Percentiles rank a stretch among this genome's conserved stretches.
Conservation (phyloP, 2,888 invertebrate species). For the Nemotelus pantherinus region DNA sequence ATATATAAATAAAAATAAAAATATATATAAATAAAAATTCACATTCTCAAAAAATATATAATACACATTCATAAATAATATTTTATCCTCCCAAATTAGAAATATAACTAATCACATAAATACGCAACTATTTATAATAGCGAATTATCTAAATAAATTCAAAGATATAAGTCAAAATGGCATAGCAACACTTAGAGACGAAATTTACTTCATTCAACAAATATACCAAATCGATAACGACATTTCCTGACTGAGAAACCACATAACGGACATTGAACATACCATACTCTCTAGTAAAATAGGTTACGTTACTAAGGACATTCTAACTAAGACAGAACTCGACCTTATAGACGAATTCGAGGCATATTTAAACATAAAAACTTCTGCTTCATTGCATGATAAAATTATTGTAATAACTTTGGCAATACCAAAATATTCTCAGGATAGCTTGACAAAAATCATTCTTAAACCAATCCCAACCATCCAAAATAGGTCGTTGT, state of each 20-base stretch:
- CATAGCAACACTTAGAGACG: neutral
- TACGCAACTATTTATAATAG: constrained; percentile 1
- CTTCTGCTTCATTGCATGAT: neutral
- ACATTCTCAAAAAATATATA: neutral
- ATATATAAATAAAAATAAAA: neutral
- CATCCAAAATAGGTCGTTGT: neutral
- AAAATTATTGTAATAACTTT: neutral
- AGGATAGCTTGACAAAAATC: constrained; percentile 6
- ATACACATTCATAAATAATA: constrained; percentile 6
- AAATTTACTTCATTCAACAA: constrained; percentile 4
- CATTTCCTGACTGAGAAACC: constrained; percentile 2
- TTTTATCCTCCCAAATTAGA: constrained; percentile 21
- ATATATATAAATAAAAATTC: neutral
- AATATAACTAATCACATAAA: constrained; percentile 23
- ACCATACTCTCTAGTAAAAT: constrained; percentile 8
- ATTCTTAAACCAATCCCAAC: constrained; percentile 2
- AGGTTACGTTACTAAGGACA: neutral
- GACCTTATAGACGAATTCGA: neutral
- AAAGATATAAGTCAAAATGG: constrained; percentile 12
- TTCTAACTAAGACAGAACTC: constrained; percentile 16
- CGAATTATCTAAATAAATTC: constrained; percentile 13
- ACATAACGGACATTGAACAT: constrained; percentile 16
- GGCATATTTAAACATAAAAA: constrained; percentile 1
- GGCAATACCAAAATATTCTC: constrained; percentile 2
- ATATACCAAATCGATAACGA: constrained; percentile 1